Evolutionary conservation across 2,797 vertebrate genomes (phyloP).

Genomic region (Manis pentadactyla): DNA sequence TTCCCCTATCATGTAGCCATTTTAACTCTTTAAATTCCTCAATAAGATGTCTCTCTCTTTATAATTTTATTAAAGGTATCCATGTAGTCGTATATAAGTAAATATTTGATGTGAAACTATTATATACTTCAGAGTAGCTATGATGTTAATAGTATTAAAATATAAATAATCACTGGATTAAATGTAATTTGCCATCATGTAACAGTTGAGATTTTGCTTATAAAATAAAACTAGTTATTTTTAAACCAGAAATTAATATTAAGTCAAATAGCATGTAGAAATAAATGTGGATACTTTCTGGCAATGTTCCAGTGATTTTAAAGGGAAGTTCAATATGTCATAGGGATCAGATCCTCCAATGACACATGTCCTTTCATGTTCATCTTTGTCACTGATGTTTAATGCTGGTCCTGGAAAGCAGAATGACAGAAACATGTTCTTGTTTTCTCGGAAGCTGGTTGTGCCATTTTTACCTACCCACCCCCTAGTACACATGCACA

Average conservation of each 20-base stretch:
- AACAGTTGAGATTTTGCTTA: background rate
- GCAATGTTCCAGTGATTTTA: background rate
- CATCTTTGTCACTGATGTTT: background rate
- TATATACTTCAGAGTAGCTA: background rate
- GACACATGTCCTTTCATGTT: background rate
- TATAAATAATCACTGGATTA: background rate
- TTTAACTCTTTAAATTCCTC: background rate
- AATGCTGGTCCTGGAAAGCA: background rate
- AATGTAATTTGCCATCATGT: background rate
- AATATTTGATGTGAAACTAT: background rate
- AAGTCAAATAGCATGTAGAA: background rate
- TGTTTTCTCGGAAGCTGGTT: background rate
- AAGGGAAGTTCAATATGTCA: background rate
- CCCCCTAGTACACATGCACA: fast-evolving
- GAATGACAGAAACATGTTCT: background rate
- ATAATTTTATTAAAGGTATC: background rate
- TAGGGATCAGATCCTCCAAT: background rate
- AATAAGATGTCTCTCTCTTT: background rate
- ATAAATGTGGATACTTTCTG: background rate
- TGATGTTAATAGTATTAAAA: background rate
- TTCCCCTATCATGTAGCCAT: no score
- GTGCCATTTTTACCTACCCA: background rate
- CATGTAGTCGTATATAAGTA: background rate
- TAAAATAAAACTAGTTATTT: background rate
- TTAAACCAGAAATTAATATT: background rate